A percentile compares a stretch with the other conserved stretches of the same genome.
Conservation (phyloP, 2,113 vertebrate species). For the Urocitellus parryii region DNA sequence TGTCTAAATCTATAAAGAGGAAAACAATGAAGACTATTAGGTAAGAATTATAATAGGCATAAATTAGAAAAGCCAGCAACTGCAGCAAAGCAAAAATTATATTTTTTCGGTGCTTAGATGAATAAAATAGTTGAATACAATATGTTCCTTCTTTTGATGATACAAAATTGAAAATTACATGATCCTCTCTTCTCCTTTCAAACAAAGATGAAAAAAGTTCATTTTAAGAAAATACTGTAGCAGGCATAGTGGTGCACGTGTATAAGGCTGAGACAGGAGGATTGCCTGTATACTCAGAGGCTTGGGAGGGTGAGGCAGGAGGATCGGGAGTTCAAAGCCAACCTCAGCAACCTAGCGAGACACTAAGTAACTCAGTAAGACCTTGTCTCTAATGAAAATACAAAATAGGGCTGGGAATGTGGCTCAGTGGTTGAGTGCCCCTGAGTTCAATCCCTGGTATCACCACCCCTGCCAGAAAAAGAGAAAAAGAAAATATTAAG, state of each 20-base stretch:
- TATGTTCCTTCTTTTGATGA: background rate
- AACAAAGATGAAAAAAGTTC: constrained; percentile 7
- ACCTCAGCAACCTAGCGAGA: too few species aligned
- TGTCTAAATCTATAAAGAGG: background rate
- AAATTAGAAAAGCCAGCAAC: constrained; percentile 7
- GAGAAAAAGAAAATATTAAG: constrained; percentile 32
- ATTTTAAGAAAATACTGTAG: background rate
- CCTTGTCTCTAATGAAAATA: too few species aligned
- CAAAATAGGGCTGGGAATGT: too few species aligned
- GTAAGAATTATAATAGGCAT: background rate
- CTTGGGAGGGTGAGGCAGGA: too few species aligned
- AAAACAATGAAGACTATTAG: constrained; percentile 12
- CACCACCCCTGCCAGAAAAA: too few species aligned
- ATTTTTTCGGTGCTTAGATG: background rate
- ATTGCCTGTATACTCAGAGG: too few species aligned
- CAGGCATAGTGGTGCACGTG: too few species aligned
- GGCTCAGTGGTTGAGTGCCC: too few species aligned
- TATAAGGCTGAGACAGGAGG: too few species aligned
- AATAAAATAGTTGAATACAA: background rate
- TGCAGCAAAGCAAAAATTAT: background rate
- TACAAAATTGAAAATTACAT: background rate
- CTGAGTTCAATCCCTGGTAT: too few species aligned
- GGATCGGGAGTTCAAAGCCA: too few species aligned
- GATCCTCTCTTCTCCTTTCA: background rate
- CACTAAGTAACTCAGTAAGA: too few species aligned